Percentiles rank a stretch among this genome's conserved stretches.
phyloP scores from a whole-genome alignment of 2,888 invertebrate species.

The Oxycera nigricornis region DNA sequence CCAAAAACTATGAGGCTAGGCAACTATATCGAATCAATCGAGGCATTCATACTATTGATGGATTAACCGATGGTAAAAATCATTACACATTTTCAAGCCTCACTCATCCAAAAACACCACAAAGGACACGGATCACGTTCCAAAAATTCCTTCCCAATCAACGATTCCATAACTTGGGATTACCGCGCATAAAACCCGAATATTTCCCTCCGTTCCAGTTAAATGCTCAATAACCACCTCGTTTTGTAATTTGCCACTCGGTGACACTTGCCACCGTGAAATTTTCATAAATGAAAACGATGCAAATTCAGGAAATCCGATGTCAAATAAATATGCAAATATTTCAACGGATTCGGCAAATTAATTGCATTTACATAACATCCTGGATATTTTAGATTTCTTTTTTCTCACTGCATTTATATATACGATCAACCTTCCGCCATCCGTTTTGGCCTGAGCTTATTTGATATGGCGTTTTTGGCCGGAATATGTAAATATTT shows the following conservation, averaged over 20 bases:
- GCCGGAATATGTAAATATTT: background rate
- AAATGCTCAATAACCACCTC: background rate
- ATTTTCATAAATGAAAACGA: slow-evolving; percentile 15
- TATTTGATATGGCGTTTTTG: background rate
- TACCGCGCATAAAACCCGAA: no score
- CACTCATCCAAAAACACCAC: no score
- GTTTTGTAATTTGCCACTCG: background rate
- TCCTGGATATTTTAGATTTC: background rate
- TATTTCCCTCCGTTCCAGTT: background rate
- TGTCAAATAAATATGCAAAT: slow-evolving; percentile 27
- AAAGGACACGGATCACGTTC: no score
- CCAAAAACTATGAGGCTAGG: no score
- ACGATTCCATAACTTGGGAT: no score
- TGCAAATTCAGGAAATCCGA: slow-evolving; percentile 7
- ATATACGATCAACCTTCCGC: background rate
- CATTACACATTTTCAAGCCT: no score
- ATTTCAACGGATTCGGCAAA: slow-evolving; percentile 23
- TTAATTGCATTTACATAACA: slow-evolving; percentile 27
- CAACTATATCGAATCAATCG: no score
- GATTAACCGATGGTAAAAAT: no score
- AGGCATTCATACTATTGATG: no score
- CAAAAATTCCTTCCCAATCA: no score
- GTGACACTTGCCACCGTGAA: background rate
- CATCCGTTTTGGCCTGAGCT: background rate
- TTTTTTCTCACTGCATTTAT: background rate